Base-by-base conservation (phyloP, 1,140 invertebrate genomes). In the Nasonia vitripennis region DNA sequence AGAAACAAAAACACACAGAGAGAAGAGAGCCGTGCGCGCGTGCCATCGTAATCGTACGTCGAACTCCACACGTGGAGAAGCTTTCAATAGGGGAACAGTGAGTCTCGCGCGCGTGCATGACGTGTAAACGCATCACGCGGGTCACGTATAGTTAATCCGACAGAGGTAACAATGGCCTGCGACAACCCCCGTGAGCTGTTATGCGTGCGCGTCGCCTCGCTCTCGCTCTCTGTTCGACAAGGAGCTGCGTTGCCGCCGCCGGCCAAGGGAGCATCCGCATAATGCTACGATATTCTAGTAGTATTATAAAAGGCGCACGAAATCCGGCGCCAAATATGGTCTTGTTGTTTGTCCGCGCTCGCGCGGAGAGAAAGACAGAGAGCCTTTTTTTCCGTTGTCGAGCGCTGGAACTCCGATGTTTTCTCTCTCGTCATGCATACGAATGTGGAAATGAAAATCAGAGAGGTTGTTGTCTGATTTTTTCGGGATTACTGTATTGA, bases 321-420 rank as follows among this genome's bases (percentile, higher is more conserved):
- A 91, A 91, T 91, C 91, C 90, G 89, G 89, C 89, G 88, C 27
- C 81, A 48, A 41, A 75, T 81, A 55, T 74, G 20, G 23, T 73
- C 70, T 70, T 31, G 20, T 10, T 45, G 67, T 80, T 80, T 80
- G 51, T 80, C 34, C 34, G 9, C 27, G 27, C 11, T 17, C 51
- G 51, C 5, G 48, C 31, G 27, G 37, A 7, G 17, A 62, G 17
- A 62, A 17, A 62, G 55, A 62, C 34, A 37, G 34, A 27, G 17
- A 62, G 20, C 5, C 55, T 62, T 62, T 62, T 17, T 62, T n/a
- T 62, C 41, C 10, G 41, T 45, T 62, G 55, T 62, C n/a, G 55
- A 14, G 20, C 55, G 17, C 48, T 48, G 12, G 11, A 12, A 14
- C 48, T n/a, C 55, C 55, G 34, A 6, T 20, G 41, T 20, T 62